Evolutionary conservation across 2,888 invertebrate genomes (phyloP), one percentile per base, ranked within the genome.

Genomic region (Rhodophaea formosa): DNA sequence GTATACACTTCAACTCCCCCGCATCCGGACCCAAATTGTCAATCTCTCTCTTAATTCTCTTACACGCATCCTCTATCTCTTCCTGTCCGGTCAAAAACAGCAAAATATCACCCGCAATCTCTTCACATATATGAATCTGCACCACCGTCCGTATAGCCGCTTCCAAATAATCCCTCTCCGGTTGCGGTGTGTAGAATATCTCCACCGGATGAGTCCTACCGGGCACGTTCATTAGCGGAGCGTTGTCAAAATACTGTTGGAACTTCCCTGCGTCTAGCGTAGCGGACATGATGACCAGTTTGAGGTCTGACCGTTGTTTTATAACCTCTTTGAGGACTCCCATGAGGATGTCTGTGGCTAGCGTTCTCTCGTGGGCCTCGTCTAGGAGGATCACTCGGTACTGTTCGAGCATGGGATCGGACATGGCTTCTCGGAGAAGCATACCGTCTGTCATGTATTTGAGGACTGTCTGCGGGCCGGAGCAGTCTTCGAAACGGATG

Each of bases 401-500:
- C 10, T 95, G 95, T 70, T 99, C 99, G 7, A 99, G 88, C 95
- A 99, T 96, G 0, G 99, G 99, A 84, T 99, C 99, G 0, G 98
- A 98, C 99, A 99, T 99, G 0, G 98, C 99, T 92, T 99, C 99
- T 62, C 99, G 92, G 35, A 99, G 91, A 83, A 99, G 94, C 99
- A 99, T 99, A 97, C 99, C 99, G 75, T 99, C 99, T 12, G 99
- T 99, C 98, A 99, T 98, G 82, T 99, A 99, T 78, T 99, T 99
- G 1, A 99, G 92, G 30, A 98, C 93, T 0, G 99, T 99, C 77
- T 96, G 97, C 0, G 96, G 94, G 0, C 98, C 97, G 1, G 99
- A 98, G 79, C 99, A 99, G 88, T 99, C 99, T 86, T 99, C 99
- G 79, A 99, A 99, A 93, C 99, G 96, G 79, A 99, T 99, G 79